Evolutionary conservation across 2,888 invertebrate species (phyloP).

Genomic region (Oscheius sp.): DNA sequence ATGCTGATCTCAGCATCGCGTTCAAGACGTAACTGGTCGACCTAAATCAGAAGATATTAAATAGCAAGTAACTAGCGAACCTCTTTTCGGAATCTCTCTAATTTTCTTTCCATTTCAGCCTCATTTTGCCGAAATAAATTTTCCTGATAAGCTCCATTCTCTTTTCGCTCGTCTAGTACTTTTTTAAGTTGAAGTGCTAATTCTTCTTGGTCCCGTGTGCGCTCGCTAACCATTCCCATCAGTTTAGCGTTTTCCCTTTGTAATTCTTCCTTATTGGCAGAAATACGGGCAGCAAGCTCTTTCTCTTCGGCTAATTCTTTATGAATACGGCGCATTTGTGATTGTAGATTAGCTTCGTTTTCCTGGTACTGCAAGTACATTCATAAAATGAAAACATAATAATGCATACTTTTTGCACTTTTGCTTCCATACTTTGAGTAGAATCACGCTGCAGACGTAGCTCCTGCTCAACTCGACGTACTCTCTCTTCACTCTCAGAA

Average conservation of each 20-base stretch:
- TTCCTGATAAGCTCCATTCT: constrained; percentile 47
- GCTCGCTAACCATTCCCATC: constrained; percentile 20
- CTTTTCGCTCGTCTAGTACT: constrained; percentile 73
- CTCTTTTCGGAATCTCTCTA: constrained; percentile 74
- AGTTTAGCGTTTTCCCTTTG: constrained; percentile 9
- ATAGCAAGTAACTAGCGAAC: not conserved
- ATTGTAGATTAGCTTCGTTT: constrained; percentile 11
- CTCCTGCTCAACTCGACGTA: constrained; percentile 26
- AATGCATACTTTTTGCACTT: constrained; percentile 17
- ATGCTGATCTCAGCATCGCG: constrained; percentile 41
- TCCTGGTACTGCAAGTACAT: constrained; percentile 14
- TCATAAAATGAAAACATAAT: not conserved
- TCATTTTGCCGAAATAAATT: constrained; percentile 69
- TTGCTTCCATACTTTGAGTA: constrained; percentile 14
- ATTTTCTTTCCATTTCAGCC: constrained; percentile 83
- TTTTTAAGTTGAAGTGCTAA: constrained; percentile 82
- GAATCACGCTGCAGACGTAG: constrained; percentile 27
- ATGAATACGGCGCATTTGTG: constrained; percentile 22
- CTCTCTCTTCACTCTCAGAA: constrained; percentile 20
- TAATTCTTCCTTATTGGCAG: not conserved
- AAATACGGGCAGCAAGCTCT: constrained; percentile 7
- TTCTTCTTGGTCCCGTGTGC: constrained; percentile 36
- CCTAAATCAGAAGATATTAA: constrained; percentile 24
- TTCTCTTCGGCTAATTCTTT: constrained; percentile 28
- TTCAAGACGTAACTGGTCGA: constrained; percentile 41